Base-by-base conservation (phyloP, 2,797 vertebrate species). In the Agapornis canus region DNA sequence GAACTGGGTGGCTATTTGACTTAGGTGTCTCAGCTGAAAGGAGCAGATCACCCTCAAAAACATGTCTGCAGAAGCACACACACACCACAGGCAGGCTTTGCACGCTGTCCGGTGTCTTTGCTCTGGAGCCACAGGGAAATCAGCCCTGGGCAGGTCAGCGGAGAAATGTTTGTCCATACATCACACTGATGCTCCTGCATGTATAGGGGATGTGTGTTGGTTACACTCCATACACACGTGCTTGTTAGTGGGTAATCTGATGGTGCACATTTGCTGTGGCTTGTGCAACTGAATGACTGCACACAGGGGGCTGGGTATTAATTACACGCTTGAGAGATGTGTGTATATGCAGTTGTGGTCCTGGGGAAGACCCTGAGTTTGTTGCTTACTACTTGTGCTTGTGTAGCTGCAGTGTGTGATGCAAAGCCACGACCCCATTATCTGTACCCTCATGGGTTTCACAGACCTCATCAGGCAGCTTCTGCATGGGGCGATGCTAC, bases 241-340 rank as follows among this genome's bases (percentile, higher is more conserved):
- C 94, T 94, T 82, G 86, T 94, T 90, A 66, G 90, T 1, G 65
- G 48, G 42, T 15, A 65, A 78, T 79, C 91, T 86, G 93, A 88
- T 83, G 69, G 89, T 26, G 66, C 90, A 61, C 79, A 1, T 57
- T 40, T 0, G 4, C 91, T 17, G 65, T 22, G 85, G 89, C 87
- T 52, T 77, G 79, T 73, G 91, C 77, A 49, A 66, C 87, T 15
- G 79, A 91, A 6, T 42, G 89, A 8, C 85, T 94, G 72, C 10
- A 12, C 77, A 17, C 60, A 23, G 51, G 73, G 71, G 89, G 88
- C 80, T 94, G 92, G 84, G 60, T 86, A 10, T 95, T 96, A 93
- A 95, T 94, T 93, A 96, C 92, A 96, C 43, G 87, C 94, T 90
- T 95, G 94, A 95, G 94, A 95, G 94, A 54, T 9, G 12, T 26